These are phyloP conservation scores for Eretmocerus hayati DNA, from an alignment of 2,888 invertebrate species.

Conservation along the genomic window DNA sequence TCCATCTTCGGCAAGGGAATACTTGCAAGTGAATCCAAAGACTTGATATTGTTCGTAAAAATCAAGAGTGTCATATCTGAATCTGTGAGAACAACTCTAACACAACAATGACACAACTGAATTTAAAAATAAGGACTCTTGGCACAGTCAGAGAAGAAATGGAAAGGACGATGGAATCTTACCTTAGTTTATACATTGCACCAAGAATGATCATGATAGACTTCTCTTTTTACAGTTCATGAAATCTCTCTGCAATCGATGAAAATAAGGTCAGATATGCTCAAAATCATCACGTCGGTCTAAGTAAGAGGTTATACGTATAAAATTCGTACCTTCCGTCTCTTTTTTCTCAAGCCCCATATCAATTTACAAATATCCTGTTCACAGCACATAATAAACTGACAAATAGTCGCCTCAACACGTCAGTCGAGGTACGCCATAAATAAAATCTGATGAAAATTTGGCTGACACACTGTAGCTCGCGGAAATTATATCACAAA, in stretches of 20 bases:
- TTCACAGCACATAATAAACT: slow-evolving; percentile 12
- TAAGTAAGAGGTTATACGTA: slow-evolving; percentile 8
- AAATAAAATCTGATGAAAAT: no score
- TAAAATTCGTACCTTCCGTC: slow-evolving; percentile 11
- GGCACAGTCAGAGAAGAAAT: no score
- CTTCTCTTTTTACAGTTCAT: background rate
- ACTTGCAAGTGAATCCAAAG: no score
- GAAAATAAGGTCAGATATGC: background rate
- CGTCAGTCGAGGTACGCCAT: no score
- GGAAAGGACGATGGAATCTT: background rate
- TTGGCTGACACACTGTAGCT: no score
- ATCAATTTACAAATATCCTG: slow-evolving; percentile 7
- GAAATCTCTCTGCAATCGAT: slow-evolving; percentile 4
- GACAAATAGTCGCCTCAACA: no score
- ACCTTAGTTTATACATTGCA: slow-evolving; percentile 10
- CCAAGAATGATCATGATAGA: slow-evolving; percentile 1
- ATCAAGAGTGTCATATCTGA: no score
- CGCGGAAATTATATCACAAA: no score
- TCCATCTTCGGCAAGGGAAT: background rate
- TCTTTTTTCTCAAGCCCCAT: slow-evolving; percentile 16
- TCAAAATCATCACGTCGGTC: background rate
- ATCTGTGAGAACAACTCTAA: no score
- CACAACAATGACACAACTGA: no score
- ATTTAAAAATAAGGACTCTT: no score
- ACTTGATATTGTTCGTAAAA: no score